Percentiles rank a stretch among this genome's conserved stretches.
Evolutionary conservation across 2,888 invertebrate genomes (phyloP).

Genomic region (Hecatera dysodea): DNA sequence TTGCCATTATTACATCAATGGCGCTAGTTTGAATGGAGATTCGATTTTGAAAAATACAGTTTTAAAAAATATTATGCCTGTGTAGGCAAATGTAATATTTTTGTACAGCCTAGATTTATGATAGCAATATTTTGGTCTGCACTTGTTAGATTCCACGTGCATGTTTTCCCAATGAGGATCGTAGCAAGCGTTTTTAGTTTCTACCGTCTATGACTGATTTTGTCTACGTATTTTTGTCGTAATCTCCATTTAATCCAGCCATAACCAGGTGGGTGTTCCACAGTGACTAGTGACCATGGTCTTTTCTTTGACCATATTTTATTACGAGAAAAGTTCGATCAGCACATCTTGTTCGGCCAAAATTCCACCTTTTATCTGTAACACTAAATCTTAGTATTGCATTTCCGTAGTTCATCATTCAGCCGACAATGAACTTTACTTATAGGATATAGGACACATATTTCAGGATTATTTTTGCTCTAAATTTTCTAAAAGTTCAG

Average conservation of each 20-base stretch:
- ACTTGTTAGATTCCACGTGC: neutral
- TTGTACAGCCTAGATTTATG: slow-evolving; percentile 2
- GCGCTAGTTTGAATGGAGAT: slow-evolving; percentile 55
- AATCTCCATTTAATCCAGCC: slow-evolving; percentile 44
- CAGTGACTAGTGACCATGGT: slow-evolving; percentile 39
- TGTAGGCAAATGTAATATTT: neutral
- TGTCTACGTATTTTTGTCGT: neutral
- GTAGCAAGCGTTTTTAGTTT: too few relatives aligned
- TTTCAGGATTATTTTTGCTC: slow-evolving; percentile 13
- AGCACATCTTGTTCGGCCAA: slow-evolving; percentile 1
- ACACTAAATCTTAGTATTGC: slow-evolving; percentile 45
- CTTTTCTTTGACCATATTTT: slow-evolving; percentile 9
- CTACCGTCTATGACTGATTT: too few relatives aligned
- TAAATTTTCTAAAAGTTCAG: slow-evolving; percentile 51
- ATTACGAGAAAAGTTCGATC: slow-evolving; percentile 19
- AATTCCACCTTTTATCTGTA: slow-evolving; percentile 8
- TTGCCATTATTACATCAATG: slow-evolving; percentile 34
- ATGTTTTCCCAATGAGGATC: too few relatives aligned
- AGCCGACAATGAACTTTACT: slow-evolving; percentile 12
- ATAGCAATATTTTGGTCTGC: neutral
- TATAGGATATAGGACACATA: slow-evolving; percentile 14
- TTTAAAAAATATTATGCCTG: neutral
- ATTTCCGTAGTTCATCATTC: slow-evolving; percentile 9
- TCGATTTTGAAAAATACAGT: slow-evolving; percentile 3
- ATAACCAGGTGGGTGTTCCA: slow-evolving; percentile 36